Evolutionary conservation across 53 echinoderm and acorn worm genomes (phyloP).

Genomic region (Arbacia lixula): DNA sequence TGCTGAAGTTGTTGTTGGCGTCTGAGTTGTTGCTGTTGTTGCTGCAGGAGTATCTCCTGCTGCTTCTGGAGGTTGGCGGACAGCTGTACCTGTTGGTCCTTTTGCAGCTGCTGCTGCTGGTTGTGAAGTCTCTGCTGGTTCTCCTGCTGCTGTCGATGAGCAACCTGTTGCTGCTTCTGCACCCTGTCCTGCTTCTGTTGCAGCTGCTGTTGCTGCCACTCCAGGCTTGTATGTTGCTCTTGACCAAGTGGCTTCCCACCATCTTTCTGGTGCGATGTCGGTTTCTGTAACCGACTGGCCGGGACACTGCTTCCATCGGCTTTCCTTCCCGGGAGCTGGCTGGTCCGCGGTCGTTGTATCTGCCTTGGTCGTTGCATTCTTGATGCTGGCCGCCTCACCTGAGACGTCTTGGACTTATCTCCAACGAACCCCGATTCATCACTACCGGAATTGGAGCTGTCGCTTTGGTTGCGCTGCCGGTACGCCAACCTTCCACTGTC

Average conservation of each 20-base stretch:
- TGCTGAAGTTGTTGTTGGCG: conserved; percentile 22
- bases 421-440: conserved; percentile 9
- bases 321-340: conserved; percentile 9
- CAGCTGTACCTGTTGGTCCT: conserved; percentile 24
- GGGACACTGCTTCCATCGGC: conserved; percentile 3
- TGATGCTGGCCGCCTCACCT: conserved; percentile 37
- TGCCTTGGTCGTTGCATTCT: conserved; percentile 54
- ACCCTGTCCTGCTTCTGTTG: conserved; percentile 41
- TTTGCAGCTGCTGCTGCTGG: conserved; percentile 54
- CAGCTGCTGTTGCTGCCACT: conserved; percentile 49
- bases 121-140: conserved; percentile 36
- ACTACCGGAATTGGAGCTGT: conserved; percentile 31
- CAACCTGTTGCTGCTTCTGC: conserved; percentile 35
- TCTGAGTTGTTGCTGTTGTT: conserved; percentile 43
- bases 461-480: conserved; percentile 25
- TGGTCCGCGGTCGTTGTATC: conserved; percentile 40
- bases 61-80: conserved; percentile 42
- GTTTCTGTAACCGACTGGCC: conserved; percentile 16
- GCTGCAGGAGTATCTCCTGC: conserved; percentile 48
- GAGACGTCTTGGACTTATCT: conserved; percentile 29
- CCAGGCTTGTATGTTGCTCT: conserved; percentile 38
- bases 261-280: conserved; percentile 8
- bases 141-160: conserved; percentile 38
- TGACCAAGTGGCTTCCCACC: conserved; percentile 1
- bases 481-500: conserved; percentile 31